Evolutionary conservation across 2,113 vertebrate species (phyloP), one percentile per base, ranked within the genome.

Genomic region (Actenoides lindsayi): DNA sequence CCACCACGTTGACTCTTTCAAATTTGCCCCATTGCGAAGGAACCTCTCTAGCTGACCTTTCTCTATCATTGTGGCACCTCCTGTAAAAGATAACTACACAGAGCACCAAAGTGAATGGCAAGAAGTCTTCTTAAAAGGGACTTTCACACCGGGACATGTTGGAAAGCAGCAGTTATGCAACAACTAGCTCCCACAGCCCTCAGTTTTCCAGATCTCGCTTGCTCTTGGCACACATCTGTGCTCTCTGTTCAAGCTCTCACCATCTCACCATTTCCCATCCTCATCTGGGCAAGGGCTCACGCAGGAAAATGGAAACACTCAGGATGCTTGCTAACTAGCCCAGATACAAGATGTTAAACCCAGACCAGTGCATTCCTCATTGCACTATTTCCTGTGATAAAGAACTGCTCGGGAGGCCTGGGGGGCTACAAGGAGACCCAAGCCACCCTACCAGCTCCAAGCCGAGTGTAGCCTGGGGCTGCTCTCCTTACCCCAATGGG

Each of bases 101-200:
- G 13, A 70, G 5, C 44, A 62, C 28, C 9, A 17, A 48, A 31
- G 41, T 15, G 27, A 39, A n/a, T 6, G 13, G 16, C 53, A 83
- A 35, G 35, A 41, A 60, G n/a, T 13, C 39, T 41, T 87, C 41
- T 35, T 68, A 13, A 50, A 65, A 56, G 8, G 13, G 21, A 8
- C 5, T 76, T 69, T 44, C 50, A 35, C 6, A 16, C 5, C 0
- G 0, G 10, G 8, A 13, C 15, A 4, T 2, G 15, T 42, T 35
- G 42, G 41, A 77, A 77, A 82, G 42, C 37, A 71, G 33, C 46
- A 63, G 33, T 3, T 5, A 14, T 9, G 13, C 27, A 60, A 44
- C 30, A 31, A 37, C 37, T 2, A 11, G 1, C 13, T 35, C 8
- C 20, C 14, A 44, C 44, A 2, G 7, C 33, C 35, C 0, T 0